These are phyloP conservation scores for Diadegma fenestrale DNA, from an alignment of 2,888 invertebrate genomes.

Conservation along the genomic window DNA sequence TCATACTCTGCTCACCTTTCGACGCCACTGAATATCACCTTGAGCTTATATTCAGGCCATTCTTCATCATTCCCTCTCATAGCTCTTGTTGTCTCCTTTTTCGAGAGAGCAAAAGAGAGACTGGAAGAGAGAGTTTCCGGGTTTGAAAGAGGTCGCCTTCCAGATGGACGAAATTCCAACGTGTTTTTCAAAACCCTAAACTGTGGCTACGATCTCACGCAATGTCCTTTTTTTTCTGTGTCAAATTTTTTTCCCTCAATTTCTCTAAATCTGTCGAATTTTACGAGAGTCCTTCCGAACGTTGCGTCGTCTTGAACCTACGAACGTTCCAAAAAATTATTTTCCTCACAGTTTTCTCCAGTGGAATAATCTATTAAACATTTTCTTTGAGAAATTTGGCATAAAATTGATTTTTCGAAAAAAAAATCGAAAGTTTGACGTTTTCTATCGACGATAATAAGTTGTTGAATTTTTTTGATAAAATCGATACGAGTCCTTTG, in stretches of 20 bases:
- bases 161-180: constrained; percentile 55
- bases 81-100: constrained; percentile 2
- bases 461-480: too few relatives aligned
- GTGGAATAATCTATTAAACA: not conserved
- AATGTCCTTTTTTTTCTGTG: constrained; percentile 1
- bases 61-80: constrained; percentile 28
- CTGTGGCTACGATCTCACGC: constrained; percentile 11
- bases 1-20: constrained; percentile 19
- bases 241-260: not conserved
- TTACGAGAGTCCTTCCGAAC: not conserved
- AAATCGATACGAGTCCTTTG: too few relatives aligned
- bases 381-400: not conserved
- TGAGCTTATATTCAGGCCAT: constrained; percentile 24
- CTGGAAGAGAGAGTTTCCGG: constrained; percentile 47
- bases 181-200: constrained; percentile 34
- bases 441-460: too few relatives aligned
- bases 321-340: not conserved
- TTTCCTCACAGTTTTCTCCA: not conserved
- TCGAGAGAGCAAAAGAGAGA: not conserved
- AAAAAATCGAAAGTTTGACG: not conserved
- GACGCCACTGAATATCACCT: constrained; percentile 49
- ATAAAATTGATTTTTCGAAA: not conserved
- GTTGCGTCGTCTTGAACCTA: not conserved
- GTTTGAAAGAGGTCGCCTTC: constrained; percentile 41
- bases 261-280: not conserved